Evolutionary conservation across 2,797 vertebrate species (phyloP).

Genomic region (Alauda arvensis): DNA sequence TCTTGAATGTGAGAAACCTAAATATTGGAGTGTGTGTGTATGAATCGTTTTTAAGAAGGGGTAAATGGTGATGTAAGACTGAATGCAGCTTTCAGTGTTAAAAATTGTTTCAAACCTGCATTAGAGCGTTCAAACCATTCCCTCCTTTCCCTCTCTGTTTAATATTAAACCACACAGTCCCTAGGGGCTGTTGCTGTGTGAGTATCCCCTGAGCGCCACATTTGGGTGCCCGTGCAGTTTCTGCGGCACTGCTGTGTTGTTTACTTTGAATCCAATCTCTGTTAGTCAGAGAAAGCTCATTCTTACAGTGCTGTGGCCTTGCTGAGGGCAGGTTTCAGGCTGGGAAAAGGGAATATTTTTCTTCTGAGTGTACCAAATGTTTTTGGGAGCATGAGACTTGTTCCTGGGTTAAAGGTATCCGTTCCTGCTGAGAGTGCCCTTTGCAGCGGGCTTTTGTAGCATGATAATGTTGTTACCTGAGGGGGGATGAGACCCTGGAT

Average conservation of each 20-base stretch:
- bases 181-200: neutral
- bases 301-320: neutral
- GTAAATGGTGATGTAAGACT: neutral
- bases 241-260: neutral
- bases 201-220: neutral
- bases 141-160: neutral
- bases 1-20: neutral
- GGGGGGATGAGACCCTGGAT: neutral
- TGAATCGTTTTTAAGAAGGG: neutral
- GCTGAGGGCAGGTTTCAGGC: neutral
- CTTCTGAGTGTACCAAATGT: neutral
- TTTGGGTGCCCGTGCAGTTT: fast-evolving
- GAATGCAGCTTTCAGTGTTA: neutral
- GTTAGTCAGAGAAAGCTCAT: neutral
- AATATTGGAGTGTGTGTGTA: neutral
- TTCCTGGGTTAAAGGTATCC: too few species aligned
- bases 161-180: neutral
- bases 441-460: fast-evolving
- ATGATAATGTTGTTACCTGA: fast-evolving
- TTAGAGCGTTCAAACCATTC: neutral
- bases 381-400: neutral
- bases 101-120: neutral
- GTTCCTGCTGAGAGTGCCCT: neutral
- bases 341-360: neutral
- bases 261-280: neutral